Base-by-base conservation (phyloP, 2,888 invertebrate genomes). In the Girardia tigrina region DNA sequence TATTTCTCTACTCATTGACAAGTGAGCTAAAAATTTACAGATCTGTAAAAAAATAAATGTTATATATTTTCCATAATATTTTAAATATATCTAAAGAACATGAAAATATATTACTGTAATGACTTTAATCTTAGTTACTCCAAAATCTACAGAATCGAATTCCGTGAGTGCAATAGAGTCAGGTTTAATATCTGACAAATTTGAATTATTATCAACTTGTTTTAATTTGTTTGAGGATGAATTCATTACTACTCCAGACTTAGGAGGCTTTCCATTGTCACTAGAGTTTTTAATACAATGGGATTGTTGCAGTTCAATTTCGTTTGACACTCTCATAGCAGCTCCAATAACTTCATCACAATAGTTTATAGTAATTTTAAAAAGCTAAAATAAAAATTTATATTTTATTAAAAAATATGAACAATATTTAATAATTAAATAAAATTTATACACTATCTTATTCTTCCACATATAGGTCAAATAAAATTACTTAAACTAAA, bases 341-440 rank as follows among this genome's bases (percentile, higher is more conserved):
- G 56, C 23, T 56, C 56, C 56, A 56, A 56, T n/a, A 16, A 56
- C 56, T 20, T 56, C 56, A 56, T 56, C 56, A 56, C 56, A 56
- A 16, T 56, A 56, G 23, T 56, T 56, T 8, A 56, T 23, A 56
- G 56, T 56, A 56, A 56, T 56, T 20, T 56, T 56, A 56, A 56
- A 56, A 20, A 56, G 4, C 56, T 56, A 56, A 56, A 56, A n/a
- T n/a, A n/a, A n/a, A n/a, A n/a, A n/a, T n/a, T n/a, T n/a, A n/a
- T n/a, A n/a, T n/a, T n/a, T n/a, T n/a, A n/a, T n/a, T n/a, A n/a
- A n/a, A n/a, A n/a, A n/a, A n/a, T n/a, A n/a, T n/a, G n/a, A n/a
- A n/a, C n/a, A n/a, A n/a, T n/a, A n/a, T n/a, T n/a, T n/a, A n/a
- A n/a, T n/a, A n/a, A n/a, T n/a, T n/a, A n/a, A n/a, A n/a, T n/a